phyloP scores from a whole-genome alignment of 92 coral and sea anemone species.

The Chrysogorgia sp. region DNA sequence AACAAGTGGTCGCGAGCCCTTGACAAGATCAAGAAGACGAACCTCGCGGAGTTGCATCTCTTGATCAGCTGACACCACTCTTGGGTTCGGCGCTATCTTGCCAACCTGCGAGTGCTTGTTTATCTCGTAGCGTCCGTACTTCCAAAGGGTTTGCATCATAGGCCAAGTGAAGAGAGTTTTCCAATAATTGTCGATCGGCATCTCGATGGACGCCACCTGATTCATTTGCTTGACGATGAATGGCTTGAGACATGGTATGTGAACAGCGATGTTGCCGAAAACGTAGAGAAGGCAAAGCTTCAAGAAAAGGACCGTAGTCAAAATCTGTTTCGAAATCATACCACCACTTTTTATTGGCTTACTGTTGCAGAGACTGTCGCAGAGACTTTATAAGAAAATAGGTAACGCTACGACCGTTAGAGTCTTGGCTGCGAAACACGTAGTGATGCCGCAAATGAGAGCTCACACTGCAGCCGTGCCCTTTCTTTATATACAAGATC shows the following conservation, averaged over 20 bases:
- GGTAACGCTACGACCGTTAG: too few species aligned
- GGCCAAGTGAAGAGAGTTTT: constrained; percentile 71
- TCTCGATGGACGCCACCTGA: constrained; percentile 64
- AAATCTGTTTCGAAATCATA: constrained; percentile 1
- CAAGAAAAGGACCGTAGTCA: constrained; percentile 7
- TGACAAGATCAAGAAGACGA: constrained; percentile 77
- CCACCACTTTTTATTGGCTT: background rate
- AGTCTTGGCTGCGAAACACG: too few species aligned
- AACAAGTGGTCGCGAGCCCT: constrained; percentile 73
- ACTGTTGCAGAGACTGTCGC: too few species aligned
- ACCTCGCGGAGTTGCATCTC: constrained; percentile 35
- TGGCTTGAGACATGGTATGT: constrained; percentile 64
- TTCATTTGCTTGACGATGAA: constrained; percentile 58
- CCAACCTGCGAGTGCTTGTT: constrained; percentile 54
- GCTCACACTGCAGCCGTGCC: too few species aligned
- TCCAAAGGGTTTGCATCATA: constrained; percentile 64
- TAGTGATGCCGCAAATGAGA: too few species aligned
- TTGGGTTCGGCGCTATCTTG: constrained; percentile 66
- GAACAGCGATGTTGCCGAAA: constrained; percentile 31
- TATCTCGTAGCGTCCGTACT: constrained; percentile 40
- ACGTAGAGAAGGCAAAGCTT: constrained; percentile 8
- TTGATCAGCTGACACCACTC: constrained; percentile 57
- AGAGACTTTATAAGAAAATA: too few species aligned
- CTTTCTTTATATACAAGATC: too few species aligned
- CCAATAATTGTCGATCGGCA: constrained; percentile 80